Evolutionary conservation across 2,797 vertebrate species (phyloP).

Genomic region (Pitangus sulphuratus): DNA sequence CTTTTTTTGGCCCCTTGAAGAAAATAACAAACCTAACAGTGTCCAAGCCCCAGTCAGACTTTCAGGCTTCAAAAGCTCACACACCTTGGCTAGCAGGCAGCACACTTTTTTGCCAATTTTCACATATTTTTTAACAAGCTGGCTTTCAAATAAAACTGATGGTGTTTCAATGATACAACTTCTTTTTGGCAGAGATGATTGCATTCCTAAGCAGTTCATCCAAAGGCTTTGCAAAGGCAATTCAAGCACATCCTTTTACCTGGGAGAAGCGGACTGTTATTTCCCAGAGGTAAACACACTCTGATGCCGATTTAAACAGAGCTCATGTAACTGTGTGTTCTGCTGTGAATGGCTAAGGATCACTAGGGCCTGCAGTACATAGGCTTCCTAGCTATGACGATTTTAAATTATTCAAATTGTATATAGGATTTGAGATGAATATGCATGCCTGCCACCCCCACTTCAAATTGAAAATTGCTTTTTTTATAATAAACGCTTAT

Average conservation of each 20-base stretch:
- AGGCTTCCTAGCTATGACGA: background rate
- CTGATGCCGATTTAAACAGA: background rate
- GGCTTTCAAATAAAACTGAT: background rate
- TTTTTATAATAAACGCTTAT: background rate
- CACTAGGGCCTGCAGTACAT: background rate
- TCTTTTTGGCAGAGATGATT: background rate
- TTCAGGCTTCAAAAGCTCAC: background rate
- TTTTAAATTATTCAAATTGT: background rate
- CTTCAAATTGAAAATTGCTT: background rate
- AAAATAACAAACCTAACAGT: background rate
- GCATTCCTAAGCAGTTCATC: background rate
- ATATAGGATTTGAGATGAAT: background rate
- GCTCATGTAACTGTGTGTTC: background rate
- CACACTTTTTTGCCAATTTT: background rate
- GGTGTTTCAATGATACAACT: background rate
- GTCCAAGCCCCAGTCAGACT: background rate
- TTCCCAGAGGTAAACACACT: conserved; percentile 12
- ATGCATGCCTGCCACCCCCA: background rate
- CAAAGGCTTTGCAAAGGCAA: conserved; percentile 22
- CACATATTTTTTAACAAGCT: background rate
- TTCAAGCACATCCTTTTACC: background rate
- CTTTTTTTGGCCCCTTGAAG: background rate
- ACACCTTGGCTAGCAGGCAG: background rate
- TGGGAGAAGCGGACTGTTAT: background rate
- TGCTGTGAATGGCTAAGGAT: background rate